Conservation (phyloP, 35 echinoderm and acorn worm species). For the Holothuria glaberrima region DNA sequence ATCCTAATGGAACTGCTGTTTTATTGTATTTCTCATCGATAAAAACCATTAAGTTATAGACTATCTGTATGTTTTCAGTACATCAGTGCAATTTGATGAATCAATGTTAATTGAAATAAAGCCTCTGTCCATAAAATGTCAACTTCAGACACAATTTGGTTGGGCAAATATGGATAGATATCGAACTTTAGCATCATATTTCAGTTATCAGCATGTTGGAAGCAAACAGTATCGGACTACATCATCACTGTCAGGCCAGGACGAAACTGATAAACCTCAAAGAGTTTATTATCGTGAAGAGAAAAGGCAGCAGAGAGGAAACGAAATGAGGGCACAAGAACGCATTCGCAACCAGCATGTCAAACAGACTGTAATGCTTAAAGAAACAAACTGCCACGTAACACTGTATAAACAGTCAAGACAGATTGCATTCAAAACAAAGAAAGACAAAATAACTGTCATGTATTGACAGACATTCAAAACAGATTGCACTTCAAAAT, state of each 20-base stretch:
- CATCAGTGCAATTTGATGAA: not conserved
- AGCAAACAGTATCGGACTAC: not conserved
- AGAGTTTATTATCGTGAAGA: constrained; percentile 20
- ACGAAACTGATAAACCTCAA: not conserved
- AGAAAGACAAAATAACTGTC: no score
- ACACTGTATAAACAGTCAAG: not conserved
- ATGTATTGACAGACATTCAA: not conserved
- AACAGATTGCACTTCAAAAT: not conserved
- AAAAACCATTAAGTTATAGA: constrained; percentile 12
- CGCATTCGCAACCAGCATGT: not conserved
- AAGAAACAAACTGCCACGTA: constrained; percentile 1
- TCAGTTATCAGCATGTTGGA: constrained; percentile 6
- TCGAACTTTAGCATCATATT: constrained; percentile 26
- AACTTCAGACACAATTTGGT: constrained; percentile 37
- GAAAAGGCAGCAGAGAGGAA: constrained; percentile 13
- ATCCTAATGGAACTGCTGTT: constrained; percentile 29
- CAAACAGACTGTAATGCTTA: not conserved
- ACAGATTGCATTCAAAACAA: not conserved
- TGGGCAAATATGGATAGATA: not conserved
- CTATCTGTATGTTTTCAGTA: constrained; percentile 25
- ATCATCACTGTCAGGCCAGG: not conserved
- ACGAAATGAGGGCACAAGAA: constrained; percentile 24
- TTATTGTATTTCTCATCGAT: constrained; percentile 46
- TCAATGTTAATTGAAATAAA: constrained; percentile 46
- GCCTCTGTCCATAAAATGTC: constrained; percentile 17